Evolutionary conservation across 1,140 invertebrate genomes (phyloP), one percentile per base, ranked within the genome.

Genomic region (Lethocerus indicus): DNA sequence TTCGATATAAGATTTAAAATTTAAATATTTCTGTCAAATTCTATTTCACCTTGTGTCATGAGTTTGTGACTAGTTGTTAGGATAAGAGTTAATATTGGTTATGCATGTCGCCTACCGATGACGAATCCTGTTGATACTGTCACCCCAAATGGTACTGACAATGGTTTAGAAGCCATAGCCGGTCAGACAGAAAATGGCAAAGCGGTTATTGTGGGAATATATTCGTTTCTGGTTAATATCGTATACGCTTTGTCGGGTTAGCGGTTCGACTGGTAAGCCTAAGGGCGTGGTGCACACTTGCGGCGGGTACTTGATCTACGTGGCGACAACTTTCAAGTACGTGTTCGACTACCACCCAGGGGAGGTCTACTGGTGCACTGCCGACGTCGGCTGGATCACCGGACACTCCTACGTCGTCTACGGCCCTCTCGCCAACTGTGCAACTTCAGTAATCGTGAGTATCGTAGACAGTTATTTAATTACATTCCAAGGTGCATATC

Each of bases 371-470:
- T 98, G 89, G 85, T 97, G 94, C 60, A 97, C 93, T n/a, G 94
- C 94, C n/a, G 94, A 98, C 63, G 81, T 97, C 48, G 93, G 93
- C 43, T 98, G 93, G 93, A 96, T 98, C 59, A 97, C 91, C 41
- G 91, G 92, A 13, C 93, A 98, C 64, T 90, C 87, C 1, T 97
- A 97, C 61, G 85, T 94, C 9, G 83, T 90, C 9, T 98, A 98
- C 63, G 93, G 90, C 21, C 90, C 92, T 3, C 65, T 98, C 26
- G 79, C 85, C 1, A 96, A 96, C 69, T 85, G 77, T n/a, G 85
- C 92, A 9, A 95, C 90, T 26, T 88, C 84, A 25, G 79, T 94
- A 25, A 74, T 93, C 65, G 87, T 91, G 65, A 76, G 74, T 64
- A 57, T n/a, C n/a, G n/a, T n/a, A n/a, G n/a, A n/a, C n/a, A n/a